phyloP scores from a whole-genome alignment of 2,797 vertebrate genomes.

The Epinephelus coioides region DNA sequence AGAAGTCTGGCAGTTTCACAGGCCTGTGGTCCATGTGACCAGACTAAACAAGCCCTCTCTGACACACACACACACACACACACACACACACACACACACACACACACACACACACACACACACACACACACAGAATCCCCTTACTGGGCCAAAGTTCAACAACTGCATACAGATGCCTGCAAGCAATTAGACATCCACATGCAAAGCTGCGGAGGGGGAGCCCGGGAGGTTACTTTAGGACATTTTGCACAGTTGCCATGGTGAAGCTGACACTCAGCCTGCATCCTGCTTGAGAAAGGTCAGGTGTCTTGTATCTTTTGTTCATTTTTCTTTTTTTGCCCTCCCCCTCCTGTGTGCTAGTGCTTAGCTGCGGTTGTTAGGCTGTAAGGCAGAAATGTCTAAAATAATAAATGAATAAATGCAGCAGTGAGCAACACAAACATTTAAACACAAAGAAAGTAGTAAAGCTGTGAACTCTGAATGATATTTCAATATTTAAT shows the following conservation, averaged over 20 bases:
- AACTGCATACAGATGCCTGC: constrained; percentile 81
- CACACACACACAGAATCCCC: constrained; percentile 68
- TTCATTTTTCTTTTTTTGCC: constrained; percentile 55
- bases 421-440: constrained; percentile 1
- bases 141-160: constrained; percentile 89
- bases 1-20: constrained; percentile 76
- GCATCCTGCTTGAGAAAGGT: constrained; percentile 82
- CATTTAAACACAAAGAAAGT: not conserved
- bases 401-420: constrained; percentile 54
- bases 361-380: constrained; percentile 56
- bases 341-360: constrained; percentile 26
- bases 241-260: constrained; percentile 83
- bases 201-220: constrained; percentile 74
- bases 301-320: constrained; percentile 81
- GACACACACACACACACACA: constrained; percentile 16
- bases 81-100: not conserved
- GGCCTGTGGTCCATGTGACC: constrained; percentile 84
- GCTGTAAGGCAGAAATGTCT: constrained; percentile 40
- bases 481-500: not conserved
- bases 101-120: constrained; percentile 9
- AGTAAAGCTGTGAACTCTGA: not conserved
- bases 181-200: constrained; percentile 84
- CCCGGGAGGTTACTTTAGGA: constrained; percentile 86
- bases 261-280: constrained; percentile 77
- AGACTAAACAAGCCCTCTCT: constrained; percentile 85